Evolutionary conservation across 2,113 vertebrate genomes (phyloP).

Genomic region (Nettapus auritus): DNA sequence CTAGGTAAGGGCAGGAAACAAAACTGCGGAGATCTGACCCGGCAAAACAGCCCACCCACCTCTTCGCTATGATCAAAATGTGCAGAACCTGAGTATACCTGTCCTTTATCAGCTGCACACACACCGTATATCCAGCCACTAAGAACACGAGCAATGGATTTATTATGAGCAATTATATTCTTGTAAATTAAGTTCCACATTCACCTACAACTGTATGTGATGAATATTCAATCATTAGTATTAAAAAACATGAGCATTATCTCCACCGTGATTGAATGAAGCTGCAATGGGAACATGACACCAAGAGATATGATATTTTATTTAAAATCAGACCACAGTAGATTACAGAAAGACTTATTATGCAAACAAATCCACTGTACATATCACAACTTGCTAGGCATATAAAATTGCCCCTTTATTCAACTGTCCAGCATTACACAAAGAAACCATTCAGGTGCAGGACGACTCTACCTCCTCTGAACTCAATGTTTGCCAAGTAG

Average conservation of each 20-base stretch:
- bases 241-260: fast-evolving
- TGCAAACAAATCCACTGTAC: conserved; percentile 68
- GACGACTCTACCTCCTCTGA: background rate
- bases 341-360: conserved; percentile 66
- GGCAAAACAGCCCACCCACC: background rate
- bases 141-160: background rate
- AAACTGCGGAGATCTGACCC: background rate
- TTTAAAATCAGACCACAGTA: conserved; percentile 71
- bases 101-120: background rate
- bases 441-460: conserved; percentile 9
- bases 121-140: background rate
- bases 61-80: fast-evolving
- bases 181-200: background rate
- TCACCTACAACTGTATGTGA: background rate
- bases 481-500: background rate
- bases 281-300: background rate
- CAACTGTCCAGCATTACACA: background rate
- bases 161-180: background rate
- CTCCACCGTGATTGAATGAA: background rate
- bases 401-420: background rate
- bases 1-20: background rate
- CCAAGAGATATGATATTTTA: conserved; percentile 63
- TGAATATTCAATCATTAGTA: background rate
- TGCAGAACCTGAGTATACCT: background rate
- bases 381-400: conserved; percentile 34